Base-by-base conservation (phyloP, 2,113 vertebrate genomes). In the Nesogale talazaci region DNA sequence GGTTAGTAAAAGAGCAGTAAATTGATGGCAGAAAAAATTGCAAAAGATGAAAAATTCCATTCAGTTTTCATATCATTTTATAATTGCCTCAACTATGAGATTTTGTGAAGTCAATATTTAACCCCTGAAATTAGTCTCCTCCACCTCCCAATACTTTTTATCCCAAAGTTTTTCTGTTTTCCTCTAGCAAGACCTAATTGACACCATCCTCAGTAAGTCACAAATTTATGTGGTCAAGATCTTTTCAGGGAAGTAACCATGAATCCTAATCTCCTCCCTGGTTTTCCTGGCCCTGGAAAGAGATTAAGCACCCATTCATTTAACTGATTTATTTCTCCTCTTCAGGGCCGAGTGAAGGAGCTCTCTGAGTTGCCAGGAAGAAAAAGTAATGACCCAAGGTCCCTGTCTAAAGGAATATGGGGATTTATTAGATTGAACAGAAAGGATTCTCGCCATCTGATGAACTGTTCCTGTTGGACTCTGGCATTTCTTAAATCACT, bases 51-150 rank as follows among this genome's bases (percentile, higher is more conserved):
- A 91, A 46, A 96, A 94, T 93, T 52, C 34, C 81, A 57, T 69
- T 90, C 93, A 96, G 97, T 97, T 97, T 96, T 92, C 76, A 88
- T 74, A 95, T 42, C 80, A 34, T 57, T 96, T 95, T 75, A 95
- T 2, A 0, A 57, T 74, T 92, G 42, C n/a, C 70, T 89, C 75
- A 96, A 95, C 75, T 69, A 67, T 76, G 89, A 88, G 20, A 96
- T 70, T 90, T 36, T 95, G 94, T 94, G 42, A 93, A 94, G 92
- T 11, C 56, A 31, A 25, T 31, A 11, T 92, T 89, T 94, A 92
- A 77, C 42, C 38, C 94, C 65, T 91, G 86, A 38, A 23, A 84
- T 79, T 96, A 56, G 42, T 88, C 79, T 31, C 8, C 65, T 67
- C 11, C 6, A 65, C 29, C 10, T 20, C 11, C 23, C 38, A 11